These are phyloP conservation scores for Carcina quercana DNA, from an alignment of 2,888 invertebrate genomes.

Conservation along the genomic window DNA sequence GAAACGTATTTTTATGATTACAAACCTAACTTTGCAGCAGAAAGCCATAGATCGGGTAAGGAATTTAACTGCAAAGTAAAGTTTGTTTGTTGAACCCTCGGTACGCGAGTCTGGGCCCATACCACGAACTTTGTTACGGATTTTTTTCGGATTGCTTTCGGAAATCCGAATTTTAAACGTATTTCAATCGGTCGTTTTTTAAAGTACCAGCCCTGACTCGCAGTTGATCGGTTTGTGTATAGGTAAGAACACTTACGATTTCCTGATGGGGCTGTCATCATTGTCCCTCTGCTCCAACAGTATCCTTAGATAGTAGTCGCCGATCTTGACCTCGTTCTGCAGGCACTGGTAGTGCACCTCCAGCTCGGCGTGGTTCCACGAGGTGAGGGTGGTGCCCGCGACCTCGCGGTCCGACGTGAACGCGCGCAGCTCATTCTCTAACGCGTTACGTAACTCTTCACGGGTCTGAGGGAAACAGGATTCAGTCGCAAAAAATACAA, in stretches of 20 bases:
- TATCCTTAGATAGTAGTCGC: conserved; percentile 97
- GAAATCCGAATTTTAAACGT: too few relatives aligned
- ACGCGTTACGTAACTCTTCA: conserved; percentile 92
- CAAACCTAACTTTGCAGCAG: too few relatives aligned
- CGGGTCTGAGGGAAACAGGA: conserved; percentile 78
- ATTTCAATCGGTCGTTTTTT: background rate
- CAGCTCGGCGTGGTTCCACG: conserved; percentile 99
- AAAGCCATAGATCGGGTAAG: too few relatives aligned
- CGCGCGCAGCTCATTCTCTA: conserved; percentile 94
- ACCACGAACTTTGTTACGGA: too few relatives aligned
- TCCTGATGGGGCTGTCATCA: conserved; percentile 89
- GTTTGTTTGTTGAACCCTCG: too few relatives aligned
- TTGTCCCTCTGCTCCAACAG: conserved; percentile 93
- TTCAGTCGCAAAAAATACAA: too few relatives aligned
- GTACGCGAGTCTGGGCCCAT: too few relatives aligned
- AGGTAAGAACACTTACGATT: conserved; percentile 86
- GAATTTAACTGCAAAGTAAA: too few relatives aligned
- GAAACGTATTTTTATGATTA: too few relatives aligned
- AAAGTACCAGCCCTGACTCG: background rate
- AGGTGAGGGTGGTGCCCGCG: conserved; percentile 86
- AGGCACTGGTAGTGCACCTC: conserved; percentile 96
- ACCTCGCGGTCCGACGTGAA: conserved; percentile 94
- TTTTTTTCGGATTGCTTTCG: too few relatives aligned
- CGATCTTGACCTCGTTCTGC: conserved; percentile 97
- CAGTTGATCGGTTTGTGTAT: background rate